Percentiles rank a stretch among this genome's conserved stretches.
Conservation (phyloP, 2,113 vertebrate genomes). For the Ctenomys sociabilis region DNA sequence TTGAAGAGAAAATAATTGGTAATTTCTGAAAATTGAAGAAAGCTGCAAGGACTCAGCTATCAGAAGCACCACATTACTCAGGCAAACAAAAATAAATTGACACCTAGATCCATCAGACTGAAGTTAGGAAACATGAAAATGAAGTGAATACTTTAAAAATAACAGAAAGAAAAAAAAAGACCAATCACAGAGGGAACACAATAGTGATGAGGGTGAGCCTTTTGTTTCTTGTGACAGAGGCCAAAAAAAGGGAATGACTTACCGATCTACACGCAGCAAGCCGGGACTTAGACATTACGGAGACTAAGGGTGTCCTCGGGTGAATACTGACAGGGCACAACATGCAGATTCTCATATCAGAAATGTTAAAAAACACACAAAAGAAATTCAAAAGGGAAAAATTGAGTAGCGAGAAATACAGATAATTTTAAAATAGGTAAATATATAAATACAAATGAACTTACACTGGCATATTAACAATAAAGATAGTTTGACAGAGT, state of each 20-base stretch:
- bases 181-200: background rate
- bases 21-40: background rate
- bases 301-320: background rate
- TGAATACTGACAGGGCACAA: background rate
- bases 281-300: background rate
- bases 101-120: background rate
- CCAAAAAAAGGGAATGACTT: background rate
- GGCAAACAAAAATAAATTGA: slow-evolving; percentile 4
- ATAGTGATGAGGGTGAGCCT: background rate
- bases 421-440: background rate
- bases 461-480: background rate
- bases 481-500: background rate
- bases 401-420: background rate
- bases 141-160: background rate
- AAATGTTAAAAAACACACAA: background rate
- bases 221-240: background rate
- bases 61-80: background rate
- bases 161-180: background rate
- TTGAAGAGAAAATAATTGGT: background rate
- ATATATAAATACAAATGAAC: background rate
- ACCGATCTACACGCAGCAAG: background rate
- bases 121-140: background rate
- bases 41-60: background rate
- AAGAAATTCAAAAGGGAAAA: background rate
- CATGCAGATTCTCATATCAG: background rate